Base-by-base conservation (phyloP, 2,113 vertebrate genomes). In the Desmodus rotundus region DNA sequence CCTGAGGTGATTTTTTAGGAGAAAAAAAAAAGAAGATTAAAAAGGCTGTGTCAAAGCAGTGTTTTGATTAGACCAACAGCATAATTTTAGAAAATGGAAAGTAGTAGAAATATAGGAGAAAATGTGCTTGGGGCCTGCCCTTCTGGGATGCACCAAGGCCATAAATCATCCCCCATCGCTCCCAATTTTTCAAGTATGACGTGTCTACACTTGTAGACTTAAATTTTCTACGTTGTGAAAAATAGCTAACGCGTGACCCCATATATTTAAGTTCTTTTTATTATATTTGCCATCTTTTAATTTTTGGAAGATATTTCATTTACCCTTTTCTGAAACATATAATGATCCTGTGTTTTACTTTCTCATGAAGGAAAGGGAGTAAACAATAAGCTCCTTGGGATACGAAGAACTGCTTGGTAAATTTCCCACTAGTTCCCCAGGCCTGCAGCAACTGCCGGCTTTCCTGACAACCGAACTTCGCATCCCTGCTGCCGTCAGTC, bases 21-120 rank as follows among this genome's bases (percentile, higher is more conserved):
- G 52, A 7, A 10, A 28, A 56, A 56, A 78, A 68, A 81, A 87
- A n/a, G 70, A 89, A 92, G 68, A 90, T 94, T 81, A 72, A 92
- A 94, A 96, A 81, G 54, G 24, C 77, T 68, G 7, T 86, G 78
- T 83, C 52, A 89, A 95, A 96, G 56, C 31, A 52, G n/a, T 91
- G 28, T 82, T 96, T 96, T 86, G 67, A 94, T 96, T 85, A 78
- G 65, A 73, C 58, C 38, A 89, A 91, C 90, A 74, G 68, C 81
- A 89, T 93, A 91, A 76, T 95, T 85, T 81, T 80, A 84, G 87
- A 56, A 94, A 95, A 89, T 58, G 45, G 90, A 89, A 96, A 89
- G 28, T 41, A 45, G 45, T 63, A 19, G 41, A 15, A 43, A 33
- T 20, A 20, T 28, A 16, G 9, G 19, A 82, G 47, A n/a, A 94